Evolutionary conservation across 2,797 vertebrate genomes (phyloP).

Genomic region (Brotula barbata): DNA sequence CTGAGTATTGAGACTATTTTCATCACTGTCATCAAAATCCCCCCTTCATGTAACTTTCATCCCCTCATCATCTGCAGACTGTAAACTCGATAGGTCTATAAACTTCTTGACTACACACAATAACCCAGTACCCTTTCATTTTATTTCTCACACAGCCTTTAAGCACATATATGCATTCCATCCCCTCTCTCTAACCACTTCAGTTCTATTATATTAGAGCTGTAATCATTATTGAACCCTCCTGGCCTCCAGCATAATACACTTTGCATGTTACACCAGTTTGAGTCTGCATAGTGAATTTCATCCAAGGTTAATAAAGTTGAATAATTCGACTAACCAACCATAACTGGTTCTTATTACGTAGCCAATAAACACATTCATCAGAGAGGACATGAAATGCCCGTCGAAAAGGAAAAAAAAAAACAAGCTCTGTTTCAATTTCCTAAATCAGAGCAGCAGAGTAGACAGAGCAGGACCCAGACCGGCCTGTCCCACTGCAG

Average conservation of each 20-base stretch:
- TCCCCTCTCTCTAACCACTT: conserved; percentile 64
- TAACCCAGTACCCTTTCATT: conserved; percentile 66
- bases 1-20: conserved; percentile 55
- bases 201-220: conserved; percentile 76
- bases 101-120: conserved; percentile 78
- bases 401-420: conserved; percentile 41
- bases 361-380: conserved; percentile 92
- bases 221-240: conserved; percentile 87
- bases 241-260: conserved; percentile 82
- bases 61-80: conserved; percentile 70
- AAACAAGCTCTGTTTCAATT: conserved; percentile 78
- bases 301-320: conserved; percentile 93
- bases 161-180: conserved; percentile 74
- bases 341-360: conserved; percentile 88
- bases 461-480: conserved; percentile 30
- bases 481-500: conserved; percentile 12
- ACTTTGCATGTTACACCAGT: conserved; percentile 84
- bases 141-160: conserved; percentile 70
- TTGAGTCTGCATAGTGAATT: conserved; percentile 86
- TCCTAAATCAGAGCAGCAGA: conserved; percentile 54
- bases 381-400: conserved; percentile 85
- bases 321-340: conserved; percentile 96
- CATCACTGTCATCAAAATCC: conserved; percentile 64
- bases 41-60: conserved; percentile 69
- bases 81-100: conserved; percentile 76